Percentiles rank a stretch among this genome's conserved stretches.
Conservation (phyloP, 2,888 invertebrate species). For the Amblyjoppa fuscipennis region DNA sequence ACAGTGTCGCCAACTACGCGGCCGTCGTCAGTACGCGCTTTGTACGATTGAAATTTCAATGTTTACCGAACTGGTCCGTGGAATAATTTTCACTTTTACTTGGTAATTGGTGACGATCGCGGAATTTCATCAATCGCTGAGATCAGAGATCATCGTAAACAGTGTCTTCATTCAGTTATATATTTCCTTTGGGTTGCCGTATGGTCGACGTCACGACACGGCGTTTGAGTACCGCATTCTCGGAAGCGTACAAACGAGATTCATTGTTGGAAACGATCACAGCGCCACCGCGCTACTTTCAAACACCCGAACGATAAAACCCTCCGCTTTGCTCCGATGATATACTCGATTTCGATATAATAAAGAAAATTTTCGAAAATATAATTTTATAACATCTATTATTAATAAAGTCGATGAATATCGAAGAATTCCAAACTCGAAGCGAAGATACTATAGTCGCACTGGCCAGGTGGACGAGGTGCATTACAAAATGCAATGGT, state of each 20-base stretch:
- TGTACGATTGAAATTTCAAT: conserved; percentile 7
- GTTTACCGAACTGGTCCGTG: background rate
- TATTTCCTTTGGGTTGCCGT: conserved; percentile 34
- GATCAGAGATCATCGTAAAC: background rate
- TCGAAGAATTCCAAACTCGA: background rate
- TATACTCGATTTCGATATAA: background rate
- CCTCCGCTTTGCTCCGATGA: background rate
- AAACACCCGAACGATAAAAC: background rate
- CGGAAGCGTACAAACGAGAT: conserved; percentile 45
- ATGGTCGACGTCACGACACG: conserved; percentile 62
- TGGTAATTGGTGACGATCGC: background rate
- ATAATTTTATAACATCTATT: background rate
- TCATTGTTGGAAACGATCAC: conserved; percentile 33
- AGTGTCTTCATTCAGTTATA: conserved; percentile 1
- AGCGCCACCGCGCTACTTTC: conserved; percentile 7
- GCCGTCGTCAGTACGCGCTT: conserved; percentile 32
- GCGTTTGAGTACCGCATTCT: conserved; percentile 59
- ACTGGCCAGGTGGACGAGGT: background rate
- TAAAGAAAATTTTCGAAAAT: background rate
- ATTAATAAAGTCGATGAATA: background rate
- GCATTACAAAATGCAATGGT: conserved; percentile 72
- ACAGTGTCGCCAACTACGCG: conserved; percentile 77
- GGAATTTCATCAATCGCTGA: background rate
- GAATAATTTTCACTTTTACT: background rate
- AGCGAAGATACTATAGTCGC: background rate